Evolutionary conservation across 2,888 invertebrate species (phyloP), one percentile per base, ranked within the genome.

Genomic region (Antitype chi): DNA sequence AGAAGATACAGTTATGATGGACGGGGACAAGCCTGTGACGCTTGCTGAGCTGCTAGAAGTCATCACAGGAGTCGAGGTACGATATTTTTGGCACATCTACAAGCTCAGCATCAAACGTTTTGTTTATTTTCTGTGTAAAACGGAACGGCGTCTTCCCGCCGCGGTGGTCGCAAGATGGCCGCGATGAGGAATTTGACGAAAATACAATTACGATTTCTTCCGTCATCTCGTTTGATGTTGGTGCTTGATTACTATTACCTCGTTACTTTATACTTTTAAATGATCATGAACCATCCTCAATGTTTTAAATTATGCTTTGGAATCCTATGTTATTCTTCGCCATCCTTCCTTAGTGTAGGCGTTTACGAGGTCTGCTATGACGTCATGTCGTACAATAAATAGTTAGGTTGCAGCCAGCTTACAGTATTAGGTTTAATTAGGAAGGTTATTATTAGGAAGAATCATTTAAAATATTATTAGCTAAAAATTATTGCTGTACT

Each of bases 1-100:
- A 59, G 93, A 93, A 75, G 96, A 96, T 81, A 96, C 96, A 1
- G 96, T 96, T 8, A 94, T 96, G 95, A 92, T 94, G 93, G 95
- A 96, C 57, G 96, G 94, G 52, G 96, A 96, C 53, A 94, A 92
- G 82, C 91, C 95, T 25, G 93, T 96, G 47, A 94, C 96, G 1
- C 92, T 96, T 17, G 93, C 96, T 52, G 96, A 96, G 71, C 88
- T 96, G 57, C 88, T 96, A 80, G 94, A 95, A 91, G 90, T 92
- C 57, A 92, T 96, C 76, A 95, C 96, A 71, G 96, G 96, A 90
- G 93, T 96, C 9, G 92, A 95, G 95, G 96, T 95, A 89, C 86
- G 92, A 84, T 76, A 81, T 74, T 81, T 88, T 84, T 76, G 38
- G 32, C 63, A 25, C 76, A 62, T 59, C 55, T 69, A 17, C 68